Percentiles rank a stretch among this genome's conserved stretches.
Evolutionary conservation across 2,113 vertebrate species (phyloP).

Genomic region (Geococcyx californianus): DNA sequence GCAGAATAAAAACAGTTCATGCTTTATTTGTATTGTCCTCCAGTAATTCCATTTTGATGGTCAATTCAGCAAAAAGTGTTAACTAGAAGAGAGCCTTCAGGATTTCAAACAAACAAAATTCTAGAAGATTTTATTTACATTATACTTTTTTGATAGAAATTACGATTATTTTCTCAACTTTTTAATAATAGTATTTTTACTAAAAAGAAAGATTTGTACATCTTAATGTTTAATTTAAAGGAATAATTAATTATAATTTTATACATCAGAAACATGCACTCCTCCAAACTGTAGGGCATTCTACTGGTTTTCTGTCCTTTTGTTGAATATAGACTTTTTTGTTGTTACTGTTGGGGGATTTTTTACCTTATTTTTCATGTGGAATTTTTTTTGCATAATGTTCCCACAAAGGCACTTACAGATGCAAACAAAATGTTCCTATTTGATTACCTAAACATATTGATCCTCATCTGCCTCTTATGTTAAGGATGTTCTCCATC

Average conservation of each 20-base stretch:
- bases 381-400: background rate
- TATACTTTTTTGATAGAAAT: background rate
- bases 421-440: background rate
- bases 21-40: background rate
- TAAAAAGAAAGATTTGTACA: background rate
- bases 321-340: background rate
- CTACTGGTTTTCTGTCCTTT: background rate
- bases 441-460: background rate
- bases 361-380: background rate
- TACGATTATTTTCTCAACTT: background rate
- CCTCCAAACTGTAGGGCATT: background rate
- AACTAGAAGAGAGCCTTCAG: background rate
- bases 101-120: background rate
- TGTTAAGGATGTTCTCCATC: background rate
- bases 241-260: background rate
- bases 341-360: background rate
- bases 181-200: background rate
- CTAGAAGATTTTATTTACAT: background rate
- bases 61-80: background rate
- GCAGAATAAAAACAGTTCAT: rapidly evolving
- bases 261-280: background rate
- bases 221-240: background rate
- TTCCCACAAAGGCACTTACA: background rate
- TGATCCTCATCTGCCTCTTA: background rate
- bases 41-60: background rate